These are phyloP conservation scores for Diadumene lineata DNA, from an alignment of 92 coral and sea anemone genomes.

Conservation along the genomic window DNA sequence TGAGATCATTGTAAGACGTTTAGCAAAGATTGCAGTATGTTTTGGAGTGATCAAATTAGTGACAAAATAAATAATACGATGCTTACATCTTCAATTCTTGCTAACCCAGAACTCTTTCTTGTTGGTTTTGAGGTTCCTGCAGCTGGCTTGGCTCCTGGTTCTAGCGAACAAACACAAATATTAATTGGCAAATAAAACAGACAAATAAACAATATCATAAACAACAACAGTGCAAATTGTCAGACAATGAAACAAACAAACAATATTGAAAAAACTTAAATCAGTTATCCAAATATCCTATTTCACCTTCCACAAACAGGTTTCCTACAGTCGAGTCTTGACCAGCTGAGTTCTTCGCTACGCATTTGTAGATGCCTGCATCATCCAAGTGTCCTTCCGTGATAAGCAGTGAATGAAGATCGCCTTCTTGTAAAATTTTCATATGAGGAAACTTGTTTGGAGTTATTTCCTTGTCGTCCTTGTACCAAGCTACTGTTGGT, in stretches of 20 bases:
- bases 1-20: no score
- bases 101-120: slow-evolving; percentile 74
- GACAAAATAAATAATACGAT: neutral
- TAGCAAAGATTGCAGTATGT: no score
- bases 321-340: slow-evolving; percentile 69
- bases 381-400: slow-evolving; percentile 77
- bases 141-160: slow-evolving; percentile 38
- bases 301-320: slow-evolving; percentile 81
- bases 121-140: slow-evolving; percentile 43
- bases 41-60: no score
- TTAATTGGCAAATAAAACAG: no score
- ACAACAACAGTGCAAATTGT: no score
- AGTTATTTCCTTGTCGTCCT: slow-evolving; percentile 70
- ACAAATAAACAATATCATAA: no score
- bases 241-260: no score
- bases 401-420: slow-evolving; percentile 75
- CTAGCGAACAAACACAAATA: slow-evolving; percentile 8
- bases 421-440: slow-evolving; percentile 69
- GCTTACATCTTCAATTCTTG: slow-evolving; percentile 77
- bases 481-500: slow-evolving; percentile 85
- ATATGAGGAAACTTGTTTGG: slow-evolving; percentile 55
- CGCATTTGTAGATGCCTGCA: slow-evolving; percentile 87
- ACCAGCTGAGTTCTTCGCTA: slow-evolving; percentile 80
- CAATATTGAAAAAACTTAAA: no score
- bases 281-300: neutral